Evolutionary conservation across 2,113 vertebrate genomes (phyloP).

Genomic region (Spermophilus dauricus): DNA sequence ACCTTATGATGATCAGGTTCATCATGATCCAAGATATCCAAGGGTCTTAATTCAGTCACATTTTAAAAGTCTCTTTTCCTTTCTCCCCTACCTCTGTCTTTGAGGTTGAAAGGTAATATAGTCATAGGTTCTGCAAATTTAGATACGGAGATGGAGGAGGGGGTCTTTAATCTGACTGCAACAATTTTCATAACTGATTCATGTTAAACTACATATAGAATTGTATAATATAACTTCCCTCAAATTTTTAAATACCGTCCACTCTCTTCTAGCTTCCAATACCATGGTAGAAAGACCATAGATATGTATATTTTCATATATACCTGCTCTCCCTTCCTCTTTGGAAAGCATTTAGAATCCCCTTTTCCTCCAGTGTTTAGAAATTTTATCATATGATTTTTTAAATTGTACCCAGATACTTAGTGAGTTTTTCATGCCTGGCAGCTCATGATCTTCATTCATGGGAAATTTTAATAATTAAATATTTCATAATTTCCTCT

Average conservation of each 20-base stretch:
- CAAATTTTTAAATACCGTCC: not conserved
- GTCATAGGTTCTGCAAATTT: not conserved
- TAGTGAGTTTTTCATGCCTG: not conserved
- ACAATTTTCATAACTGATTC: not conserved
- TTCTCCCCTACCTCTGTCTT: not conserved
- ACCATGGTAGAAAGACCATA: not conserved
- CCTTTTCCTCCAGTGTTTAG: not conserved
- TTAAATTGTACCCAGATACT: not conserved
- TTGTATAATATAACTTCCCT: not conserved
- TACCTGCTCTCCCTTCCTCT: not conserved
- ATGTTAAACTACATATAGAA: not conserved
- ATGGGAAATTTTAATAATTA: slow-evolving; percentile 9
- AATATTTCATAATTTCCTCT: not conserved
- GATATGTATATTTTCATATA: not conserved
- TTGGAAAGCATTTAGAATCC: not conserved
- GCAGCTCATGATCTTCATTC: not conserved
- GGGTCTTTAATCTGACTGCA: not conserved
- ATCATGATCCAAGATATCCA: not conserved
- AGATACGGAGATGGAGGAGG: not conserved
- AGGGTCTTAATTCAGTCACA: not conserved
- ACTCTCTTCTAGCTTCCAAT: not conserved
- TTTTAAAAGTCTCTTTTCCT: not conserved
- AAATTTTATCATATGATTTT: not conserved
- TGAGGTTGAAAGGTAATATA: not conserved
- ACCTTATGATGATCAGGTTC: not conserved